Evolutionary conservation across 2,888 invertebrate species (phyloP), one percentile per base, ranked within the genome.

Genomic region (Drosophila percnosoma): DNA sequence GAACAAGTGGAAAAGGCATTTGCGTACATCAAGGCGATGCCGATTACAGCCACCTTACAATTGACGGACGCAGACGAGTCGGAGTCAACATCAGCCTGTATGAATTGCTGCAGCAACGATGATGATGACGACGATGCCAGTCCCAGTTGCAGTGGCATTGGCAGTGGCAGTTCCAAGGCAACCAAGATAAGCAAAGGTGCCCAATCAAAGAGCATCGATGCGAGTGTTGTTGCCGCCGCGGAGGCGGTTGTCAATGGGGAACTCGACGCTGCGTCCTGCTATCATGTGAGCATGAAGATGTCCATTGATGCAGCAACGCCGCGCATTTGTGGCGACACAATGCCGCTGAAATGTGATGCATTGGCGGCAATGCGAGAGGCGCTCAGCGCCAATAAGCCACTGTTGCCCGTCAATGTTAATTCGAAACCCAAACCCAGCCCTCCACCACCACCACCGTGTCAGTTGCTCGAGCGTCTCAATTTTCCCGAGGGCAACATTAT

Each of bases 211-310:
- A 71, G 60, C 42, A 42, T 74, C 29, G 80, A 82, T 65, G 75
- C 73, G 8, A 65, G 40, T 58, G 76, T 78, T 11, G 70, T 78
- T 34, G 79, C 82, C 10, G 64, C 64, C 24, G 84, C 75, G 18
- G 83, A 81, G 29, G 67, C 76, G 11, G 83, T 83, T 61, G 88
- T 80, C 54, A 88, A 88, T 42, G 90, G 81, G 24, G 89, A 86
- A 61, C 54, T 86, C 59, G 90, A 86, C 45, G 78, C 70, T 33
- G 80, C 74, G 38, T 62, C 83, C 49, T 90, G 89, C 72, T 86
- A 86, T 68, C 85, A 86, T 78, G 87, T 89, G 21, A 87, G 85
- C 83, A 89, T 85, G 89, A 87, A 82, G 61, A 75, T 86, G 83
- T 82, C 83, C 80, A 85, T 83, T 48, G 87, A 89, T 33, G 82